A percentile compares a stretch with the other conserved stretches of the same genome.
phyloP scores from a whole-genome alignment of 2,888 invertebrate species.

The Ophioninae sp. region DNA sequence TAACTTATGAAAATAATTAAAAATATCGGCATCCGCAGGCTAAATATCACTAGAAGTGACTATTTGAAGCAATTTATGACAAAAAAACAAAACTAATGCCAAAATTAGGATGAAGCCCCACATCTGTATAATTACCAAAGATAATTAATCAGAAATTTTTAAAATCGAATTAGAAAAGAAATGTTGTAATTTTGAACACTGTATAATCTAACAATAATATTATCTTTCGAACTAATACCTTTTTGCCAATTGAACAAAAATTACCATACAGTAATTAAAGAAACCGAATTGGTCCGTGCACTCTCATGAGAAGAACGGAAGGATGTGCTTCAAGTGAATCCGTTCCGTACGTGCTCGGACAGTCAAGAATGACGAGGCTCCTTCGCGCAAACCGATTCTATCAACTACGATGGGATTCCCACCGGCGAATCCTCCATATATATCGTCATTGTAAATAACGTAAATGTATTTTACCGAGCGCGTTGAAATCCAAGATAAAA shows the following conservation, averaged over 20 bases:
- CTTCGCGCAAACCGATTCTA: background rate
- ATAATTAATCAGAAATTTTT: background rate
- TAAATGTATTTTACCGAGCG: background rate
- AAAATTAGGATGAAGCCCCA: too few relatives aligned
- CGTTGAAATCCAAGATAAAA: background rate
- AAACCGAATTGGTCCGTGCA: background rate
- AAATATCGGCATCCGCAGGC: too few relatives aligned
- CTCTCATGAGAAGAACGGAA: slow-evolving; percentile 10
- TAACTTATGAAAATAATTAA: too few relatives aligned
- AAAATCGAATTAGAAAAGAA: background rate
- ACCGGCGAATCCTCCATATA: background rate
- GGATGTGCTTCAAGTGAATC: slow-evolving; percentile 5
- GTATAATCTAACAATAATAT: background rate
- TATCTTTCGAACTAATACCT: background rate
- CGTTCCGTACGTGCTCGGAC: slow-evolving; percentile 16
- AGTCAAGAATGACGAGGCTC: slow-evolving; percentile 21
- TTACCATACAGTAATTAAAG: slow-evolving; percentile 18
- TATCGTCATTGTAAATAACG: background rate
- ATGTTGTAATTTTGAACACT: background rate
- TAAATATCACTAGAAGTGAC: too few relatives aligned
- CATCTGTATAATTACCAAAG: too few relatives aligned
- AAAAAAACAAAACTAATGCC: too few relatives aligned
- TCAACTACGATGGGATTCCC: slow-evolving; percentile 4
- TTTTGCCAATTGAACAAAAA: slow-evolving; percentile 4
- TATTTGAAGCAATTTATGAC: too few relatives aligned